Evolutionary conservation across 1,140 invertebrate species (phyloP).

Genomic region (Leptopilina clavipes): DNA sequence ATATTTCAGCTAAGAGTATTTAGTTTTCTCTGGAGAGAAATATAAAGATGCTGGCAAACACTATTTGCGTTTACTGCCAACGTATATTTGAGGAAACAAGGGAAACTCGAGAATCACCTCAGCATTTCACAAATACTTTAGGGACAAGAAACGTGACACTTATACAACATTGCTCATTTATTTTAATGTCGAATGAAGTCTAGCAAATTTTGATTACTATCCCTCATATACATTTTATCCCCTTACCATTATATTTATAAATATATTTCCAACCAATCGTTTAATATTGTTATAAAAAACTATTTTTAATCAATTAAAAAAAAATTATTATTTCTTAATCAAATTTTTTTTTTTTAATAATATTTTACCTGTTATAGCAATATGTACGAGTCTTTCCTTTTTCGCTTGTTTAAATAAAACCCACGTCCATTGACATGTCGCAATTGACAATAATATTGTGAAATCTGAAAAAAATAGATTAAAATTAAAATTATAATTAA

Average conservation of each 20-base stretch:
- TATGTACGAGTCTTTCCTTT: slow-evolving; percentile 79
- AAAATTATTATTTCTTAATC: too few species aligned
- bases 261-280: too few species aligned
- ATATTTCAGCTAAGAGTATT: slow-evolving; percentile 2
- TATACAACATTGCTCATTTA: slow-evolving; percentile 2
- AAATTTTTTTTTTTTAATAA: neutral
- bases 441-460: slow-evolving; percentile 81
- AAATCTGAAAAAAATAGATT: slow-evolving; percentile 76
- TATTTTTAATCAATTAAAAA: too few species aligned
- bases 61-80: neutral
- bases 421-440: slow-evolving; percentile 83
- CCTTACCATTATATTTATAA: neutral
- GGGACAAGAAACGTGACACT: slow-evolving; percentile 28
- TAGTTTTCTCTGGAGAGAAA: slow-evolving; percentile 36
- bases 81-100: neutral
- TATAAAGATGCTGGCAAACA: neutral
- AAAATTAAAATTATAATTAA: neutral
- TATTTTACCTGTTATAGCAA: slow-evolving; percentile 78
- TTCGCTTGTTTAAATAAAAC: slow-evolving; percentile 77
- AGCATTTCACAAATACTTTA: slow-evolving; percentile 3
- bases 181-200: slow-evolving; percentile 1
- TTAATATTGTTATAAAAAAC: too few species aligned
- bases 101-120: neutral
- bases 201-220: neutral
- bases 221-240: neutral